Base-by-base conservation (phyloP, 2,797 vertebrate genomes). In the Mormyrus proboscirostris region DNA sequence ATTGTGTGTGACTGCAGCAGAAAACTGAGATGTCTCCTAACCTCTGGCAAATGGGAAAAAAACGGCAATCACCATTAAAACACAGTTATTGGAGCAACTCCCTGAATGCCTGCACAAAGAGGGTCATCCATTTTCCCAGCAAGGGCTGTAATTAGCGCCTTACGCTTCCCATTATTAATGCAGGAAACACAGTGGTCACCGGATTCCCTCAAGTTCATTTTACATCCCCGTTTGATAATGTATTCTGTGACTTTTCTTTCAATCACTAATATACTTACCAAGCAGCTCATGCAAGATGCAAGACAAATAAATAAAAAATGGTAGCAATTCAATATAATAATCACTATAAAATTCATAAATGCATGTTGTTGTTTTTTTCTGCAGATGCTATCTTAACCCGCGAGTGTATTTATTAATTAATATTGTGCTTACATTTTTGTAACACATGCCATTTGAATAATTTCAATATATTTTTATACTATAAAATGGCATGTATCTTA, bases 131-230 rank as follows among this genome's bases (percentile, higher is more conserved):
- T 53, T 85, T 69, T 33, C 53, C 49, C 87, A 84, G 22, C 86
- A 16, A 84, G 44, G 55, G 87, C 89, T 84, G 25, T 73, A 88
- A 90, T 88, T 88, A 88, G 57, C 86, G 88, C 73, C 41, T 19
- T 19, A 38, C 25, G 22, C 69, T 38, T 38, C n/a, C 9, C n/a
- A 53, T 59, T 82, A 88, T 49, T 89, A 88, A 29, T 47, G 8
- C 41, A 69, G 53, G 51, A 57, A 73, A 47, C 14, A 9, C 4
- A 87, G 50, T 16, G 89, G 86, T 84, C 53, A 83, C 73, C 2
- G 5, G 10, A 88, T 44, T 83, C 41, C 69, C 73, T 73, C 76
- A 88, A 51, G 47, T 85, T 62, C 65, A 84, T 65, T 88, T 62
- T 38, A 83, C 51, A 89, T 83, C 86, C 79, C 57, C 47, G 16